Evolutionary conservation across 2,797 vertebrate species (phyloP), one percentile per base, ranked within the genome.

Genomic region (Sebastes wilsoni): DNA sequence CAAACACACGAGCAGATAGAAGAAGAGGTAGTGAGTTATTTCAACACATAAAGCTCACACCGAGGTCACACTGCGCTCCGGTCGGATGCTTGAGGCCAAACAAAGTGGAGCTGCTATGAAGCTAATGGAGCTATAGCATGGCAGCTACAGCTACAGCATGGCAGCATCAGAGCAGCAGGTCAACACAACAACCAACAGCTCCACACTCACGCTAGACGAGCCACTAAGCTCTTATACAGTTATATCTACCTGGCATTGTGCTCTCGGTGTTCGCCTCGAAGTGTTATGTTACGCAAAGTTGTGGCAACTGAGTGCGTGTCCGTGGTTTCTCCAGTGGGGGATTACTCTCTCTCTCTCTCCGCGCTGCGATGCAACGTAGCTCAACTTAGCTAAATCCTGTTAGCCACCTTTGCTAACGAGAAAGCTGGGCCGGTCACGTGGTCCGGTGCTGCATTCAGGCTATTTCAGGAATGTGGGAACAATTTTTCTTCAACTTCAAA

Each of bases 191-290:
- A 91, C 88, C 71, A 87, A 68, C 36, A 58, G 69, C 83, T 88
- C 25, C 89, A 10, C 59, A 54, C 49, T 16, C 34, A 2, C 32
- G 59, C 69, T 65, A 62, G 36, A 72, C 34, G 22, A 59, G 18
- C 3, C 62, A 42, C 30, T 3, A 4, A 13, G 14, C 25, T 1
- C 8, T 62, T 16, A 22, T 18, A 5, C 13, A 42, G 38, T 42
- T 42, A 42, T 42, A 42, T 42, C 38, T 42, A 96, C 96, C 96
- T 96, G 96, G 96, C 96, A 96, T 96, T 11, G 86, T 90, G 85
- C 62, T 77, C 70, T 80, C 32, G 66, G 59, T 66, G 77, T 59
- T 83, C 75, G 25, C 66, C 27, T 89, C 49, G 0, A 74, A 60
- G 77, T 66, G 83, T 56, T 11, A 62, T 79, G 86, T 78, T 59